Base-by-base conservation (phyloP, 1,140 invertebrate genomes). In the Babylonia areolata region DNA sequence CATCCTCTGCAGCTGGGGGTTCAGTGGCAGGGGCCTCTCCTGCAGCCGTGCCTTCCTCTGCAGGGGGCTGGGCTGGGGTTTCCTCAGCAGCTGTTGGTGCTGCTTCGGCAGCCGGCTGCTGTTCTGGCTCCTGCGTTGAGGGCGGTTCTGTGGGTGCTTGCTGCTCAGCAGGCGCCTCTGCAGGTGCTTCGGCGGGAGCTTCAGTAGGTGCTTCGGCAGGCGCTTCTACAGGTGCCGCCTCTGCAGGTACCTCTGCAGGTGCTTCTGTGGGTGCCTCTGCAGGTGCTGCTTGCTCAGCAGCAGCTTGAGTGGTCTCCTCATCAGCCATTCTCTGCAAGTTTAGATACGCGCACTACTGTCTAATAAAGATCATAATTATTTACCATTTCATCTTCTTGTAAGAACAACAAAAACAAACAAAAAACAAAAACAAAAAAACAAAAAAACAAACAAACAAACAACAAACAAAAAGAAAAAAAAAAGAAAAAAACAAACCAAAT, bases 301-400 rank as follows among this genome's bases (percentile, higher is more conserved):
- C 35, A 23, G 39, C 58, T 23, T 64, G 64, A 46, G 83, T 84
- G 51, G 69, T 86, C 78, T 89, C 89, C 81, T 92, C 88, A 75
- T 90, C 90, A 85, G 91, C 91, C 91, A 91, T 91, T 39, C 39
- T 81, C 86, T 73, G 31, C 39, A n/a, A n/a, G n/a, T n/a, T n/a
- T n/a, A n/a, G n/a, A n/a, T n/a, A n/a, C n/a, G n/a, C n/a, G n/a
- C n/a, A n/a, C n/a, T n/a, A n/a, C n/a, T n/a, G n/a, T n/a, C n/a
- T n/a, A n/a, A n/a, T n/a, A n/a, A n/a, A n/a, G n/a, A n/a, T n/a
- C n/a, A n/a, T n/a, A n/a, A n/a, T n/a, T n/a, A n/a, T n/a, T n/a
- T n/a, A n/a, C n/a, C n/a, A n/a, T n/a, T n/a, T n/a, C n/a, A n/a
- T n/a, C n/a, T n/a, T n/a, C n/a, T n/a, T n/a, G n/a, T n/a, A n/a